These are phyloP conservation scores for Drosophila asahinai DNA, from an alignment of 1,140 invertebrate genomes.

Conservation along the genomic window DNA sequence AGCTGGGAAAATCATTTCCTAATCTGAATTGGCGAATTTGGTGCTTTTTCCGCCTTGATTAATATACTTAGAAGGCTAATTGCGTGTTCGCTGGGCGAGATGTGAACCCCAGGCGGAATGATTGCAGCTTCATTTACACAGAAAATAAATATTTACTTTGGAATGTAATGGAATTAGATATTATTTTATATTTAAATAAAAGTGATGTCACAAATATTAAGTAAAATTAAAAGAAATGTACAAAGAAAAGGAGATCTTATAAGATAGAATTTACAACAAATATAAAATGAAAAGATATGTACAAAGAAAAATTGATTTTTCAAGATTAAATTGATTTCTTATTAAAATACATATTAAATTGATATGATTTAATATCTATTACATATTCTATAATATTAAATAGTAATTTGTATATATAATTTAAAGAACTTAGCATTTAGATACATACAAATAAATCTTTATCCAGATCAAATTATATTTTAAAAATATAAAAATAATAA, in stretches of 20 bases:
- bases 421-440: no score
- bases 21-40: conserved; percentile 27
- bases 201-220: background rate
- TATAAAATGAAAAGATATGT: no score
- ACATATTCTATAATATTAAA: no score
- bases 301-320: background rate
- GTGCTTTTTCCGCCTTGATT: conserved; percentile 62
- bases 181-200: background rate
- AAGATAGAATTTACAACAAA: background rate
- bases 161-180: no score
- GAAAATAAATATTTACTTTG: background rate
- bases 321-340: background rate
- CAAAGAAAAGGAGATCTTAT: background rate
- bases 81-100: conserved; percentile 3
- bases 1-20: conserved; percentile 26
- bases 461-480: background rate
- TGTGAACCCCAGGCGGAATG: conserved; percentile 31
- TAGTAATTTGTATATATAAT: no score
- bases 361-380: background rate
- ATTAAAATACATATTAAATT: background rate
- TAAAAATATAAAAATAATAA: no score
- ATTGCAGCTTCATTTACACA: conserved; percentile 13
- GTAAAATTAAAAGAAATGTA: no score
- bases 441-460: background rate
- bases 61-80: conserved; percentile 26